A percentile compares a stretch with the other conserved stretches of the same genome.
Conservation (phyloP, 2,888 invertebrate genomes). For the Mechanitis messenoides region DNA sequence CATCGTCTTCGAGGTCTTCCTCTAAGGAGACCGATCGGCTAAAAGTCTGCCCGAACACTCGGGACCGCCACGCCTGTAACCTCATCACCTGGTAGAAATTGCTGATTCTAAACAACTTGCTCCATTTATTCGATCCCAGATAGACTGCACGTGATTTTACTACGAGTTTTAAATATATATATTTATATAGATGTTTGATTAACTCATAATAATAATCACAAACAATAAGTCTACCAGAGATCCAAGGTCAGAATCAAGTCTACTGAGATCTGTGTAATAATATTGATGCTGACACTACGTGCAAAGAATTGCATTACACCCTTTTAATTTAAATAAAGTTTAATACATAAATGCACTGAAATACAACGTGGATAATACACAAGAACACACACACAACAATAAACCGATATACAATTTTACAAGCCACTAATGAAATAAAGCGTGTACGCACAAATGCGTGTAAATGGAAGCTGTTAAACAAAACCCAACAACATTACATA, state of each 20-base stretch:
- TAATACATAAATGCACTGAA: not conserved
- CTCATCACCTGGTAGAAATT: constrained; percentile 79
- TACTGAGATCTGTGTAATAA: not conserved
- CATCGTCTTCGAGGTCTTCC: constrained; percentile 64
- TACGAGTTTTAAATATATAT: not conserved
- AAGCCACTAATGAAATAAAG: constrained; percentile 24
- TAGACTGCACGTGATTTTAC: not conserved
- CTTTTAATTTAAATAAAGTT: constrained; percentile 5
- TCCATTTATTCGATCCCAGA: not conserved
- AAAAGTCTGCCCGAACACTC: constrained; percentile 69
- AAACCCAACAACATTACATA: constrained; percentile 4
- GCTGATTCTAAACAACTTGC: constrained; percentile 3
- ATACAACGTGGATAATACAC: constrained; percentile 20
- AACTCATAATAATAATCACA: not conserved
- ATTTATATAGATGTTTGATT: not conserved
- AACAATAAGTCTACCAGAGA: not conserved
- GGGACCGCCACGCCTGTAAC: constrained; percentile 80
- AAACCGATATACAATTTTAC: constrained; percentile 75
- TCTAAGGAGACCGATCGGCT: constrained; percentile 59
- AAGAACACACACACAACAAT: constrained; percentile 14
- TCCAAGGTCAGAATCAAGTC: not conserved
- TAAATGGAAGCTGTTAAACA: not conserved
- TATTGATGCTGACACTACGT: constrained; percentile 1
- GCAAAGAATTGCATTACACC: constrained; percentile 5
- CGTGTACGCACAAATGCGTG: not conserved